Percentiles rank a stretch among this genome's conserved stretches.
phyloP scores from a whole-genome alignment of 2,113 vertebrate genomes.

The Cyprinodon brontotheroides region DNA sequence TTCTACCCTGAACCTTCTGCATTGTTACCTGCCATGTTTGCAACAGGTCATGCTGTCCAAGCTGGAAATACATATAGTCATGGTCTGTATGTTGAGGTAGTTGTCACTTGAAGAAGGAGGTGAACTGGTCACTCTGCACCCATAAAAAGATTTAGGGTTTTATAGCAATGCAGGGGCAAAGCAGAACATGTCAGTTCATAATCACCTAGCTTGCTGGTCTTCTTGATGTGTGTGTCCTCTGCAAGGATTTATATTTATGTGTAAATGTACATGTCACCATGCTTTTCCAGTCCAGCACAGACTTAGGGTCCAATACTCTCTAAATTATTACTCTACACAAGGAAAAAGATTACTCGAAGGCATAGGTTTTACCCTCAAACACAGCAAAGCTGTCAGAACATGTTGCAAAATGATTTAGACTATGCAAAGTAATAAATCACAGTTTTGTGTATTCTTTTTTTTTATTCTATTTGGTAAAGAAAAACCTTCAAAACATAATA shows the following conservation, averaged over 20 bases:
- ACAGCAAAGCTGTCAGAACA: neutral
- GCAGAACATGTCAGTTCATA: slow-evolving; percentile 75
- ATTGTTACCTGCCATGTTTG: slow-evolving; percentile 20
- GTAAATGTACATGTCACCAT: slow-evolving; percentile 39
- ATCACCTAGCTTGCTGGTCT: slow-evolving; percentile 70
- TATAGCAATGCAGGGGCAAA: slow-evolving; percentile 59
- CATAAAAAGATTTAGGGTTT: slow-evolving; percentile 71
- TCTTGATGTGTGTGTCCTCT: slow-evolving; percentile 55
- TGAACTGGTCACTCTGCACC: slow-evolving; percentile 62
- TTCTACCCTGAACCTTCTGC: slow-evolving; percentile 6
- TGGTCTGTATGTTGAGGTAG: slow-evolving; percentile 33
- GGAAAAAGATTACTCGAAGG: slow-evolving; percentile 19
- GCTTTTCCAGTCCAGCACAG: slow-evolving; percentile 21
- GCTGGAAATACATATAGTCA: slow-evolving; percentile 26
- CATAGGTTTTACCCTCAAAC: slow-evolving; percentile 13
- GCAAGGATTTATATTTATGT: slow-evolving; percentile 62
- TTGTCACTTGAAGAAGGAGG: slow-evolving; percentile 37
- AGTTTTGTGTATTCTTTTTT: slow-evolving; percentile 1
- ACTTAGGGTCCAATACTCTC: slow-evolving; percentile 16
- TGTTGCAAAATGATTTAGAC: neutral
- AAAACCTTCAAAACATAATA: neutral
- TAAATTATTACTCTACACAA: slow-evolving; percentile 19
- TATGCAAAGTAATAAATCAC: neutral
- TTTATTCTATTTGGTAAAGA: neutral
- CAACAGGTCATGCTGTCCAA: slow-evolving; percentile 14